Evolutionary conservation across 2,888 invertebrate species (phyloP), one percentile per base, ranked within the genome.

Genomic region (Anorthoa munda): DNA sequence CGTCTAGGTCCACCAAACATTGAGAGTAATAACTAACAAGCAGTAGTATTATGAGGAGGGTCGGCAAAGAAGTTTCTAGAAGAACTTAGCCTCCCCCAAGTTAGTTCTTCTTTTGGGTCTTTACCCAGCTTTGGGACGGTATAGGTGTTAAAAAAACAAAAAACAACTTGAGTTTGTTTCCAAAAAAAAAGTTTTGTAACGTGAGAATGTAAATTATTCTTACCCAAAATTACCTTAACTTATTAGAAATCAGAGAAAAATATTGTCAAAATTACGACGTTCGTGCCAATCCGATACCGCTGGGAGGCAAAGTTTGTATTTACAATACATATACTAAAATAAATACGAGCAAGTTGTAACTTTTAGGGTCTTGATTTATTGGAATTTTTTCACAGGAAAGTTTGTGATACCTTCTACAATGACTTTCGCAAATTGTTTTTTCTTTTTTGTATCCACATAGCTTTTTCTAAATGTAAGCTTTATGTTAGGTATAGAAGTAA

Each of bases 321-420:
- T 76, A 58, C 31, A 56, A 61, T 66, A 26, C 46, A 59, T 13
- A 18, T 4, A 39, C 45, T 76, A 23, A 61, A 81, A 77, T 48
- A 75, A 75, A 81, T 66, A 76, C 55, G 23, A 53, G n/a, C 13
- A 18, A 45, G 21, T 46, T 66, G 4, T 13, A 39, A 39, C 48
- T 71, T 59, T 50, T n/a, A 45, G 55, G 46, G 26, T 5, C 21
- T 18, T 55, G 13, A 59, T 70, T 82, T 82, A 77, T 66, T 46
- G 45, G 23, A 21, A 15, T 39, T 46, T 61, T 63, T 31, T 55
- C 13, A 13, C 12, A 18, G 46, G 3, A 58, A 60, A 56, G n/a
- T 59, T 77, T 64, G 11, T 39, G 31, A 12, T 4, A 11, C n/a
- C 21, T 45, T 5, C 45, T 21, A 18, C n/a, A 59, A 46, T 4